Evolutionary conservation across 2,888 invertebrate genomes (phyloP).

Genomic region (Loripinus fragilis): DNA sequence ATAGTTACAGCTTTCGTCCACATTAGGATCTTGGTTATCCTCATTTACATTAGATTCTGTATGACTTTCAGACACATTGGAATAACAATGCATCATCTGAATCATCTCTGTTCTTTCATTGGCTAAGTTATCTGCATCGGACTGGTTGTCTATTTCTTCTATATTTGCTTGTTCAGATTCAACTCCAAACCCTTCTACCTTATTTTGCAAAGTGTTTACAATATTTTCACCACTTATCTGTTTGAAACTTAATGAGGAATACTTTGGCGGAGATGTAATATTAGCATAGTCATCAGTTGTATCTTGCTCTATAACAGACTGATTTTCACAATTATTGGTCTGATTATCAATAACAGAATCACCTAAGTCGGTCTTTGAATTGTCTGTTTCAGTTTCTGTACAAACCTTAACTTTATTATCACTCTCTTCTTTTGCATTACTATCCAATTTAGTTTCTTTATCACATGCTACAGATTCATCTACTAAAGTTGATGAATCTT

Average conservation of each 20-base stretch:
- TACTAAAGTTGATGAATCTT: background rate
- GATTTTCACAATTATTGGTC: background rate
- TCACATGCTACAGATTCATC: background rate
- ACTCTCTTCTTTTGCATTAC: no score
- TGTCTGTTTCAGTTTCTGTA: no score
- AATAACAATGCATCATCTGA: constrained; percentile 74
- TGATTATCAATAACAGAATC: background rate
- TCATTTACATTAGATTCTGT: background rate
- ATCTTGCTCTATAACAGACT: background rate
- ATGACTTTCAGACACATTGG: constrained; percentile 24
- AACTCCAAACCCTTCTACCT: constrained; percentile 25
- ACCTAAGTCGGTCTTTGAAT: background rate
- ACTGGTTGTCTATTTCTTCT: constrained; percentile 32
- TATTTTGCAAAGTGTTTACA: constrained; percentile 43
- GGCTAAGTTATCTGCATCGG: constrained; percentile 54
- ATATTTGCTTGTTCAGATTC: constrained; percentile 25
- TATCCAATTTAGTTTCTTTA: no score
- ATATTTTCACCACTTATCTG: constrained; percentile 42
- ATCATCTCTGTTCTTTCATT: constrained; percentile 66
- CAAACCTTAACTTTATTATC: no score
- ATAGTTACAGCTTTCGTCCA: constrained; percentile 1
- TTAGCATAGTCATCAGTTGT: constrained; percentile 17
- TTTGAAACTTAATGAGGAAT: constrained; percentile 42
- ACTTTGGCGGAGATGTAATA: constrained; percentile 38
- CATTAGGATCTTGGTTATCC: constrained; percentile 14